phyloP scores from a whole-genome alignment of 2,888 invertebrate species.

The Drosophila histrio region DNA sequence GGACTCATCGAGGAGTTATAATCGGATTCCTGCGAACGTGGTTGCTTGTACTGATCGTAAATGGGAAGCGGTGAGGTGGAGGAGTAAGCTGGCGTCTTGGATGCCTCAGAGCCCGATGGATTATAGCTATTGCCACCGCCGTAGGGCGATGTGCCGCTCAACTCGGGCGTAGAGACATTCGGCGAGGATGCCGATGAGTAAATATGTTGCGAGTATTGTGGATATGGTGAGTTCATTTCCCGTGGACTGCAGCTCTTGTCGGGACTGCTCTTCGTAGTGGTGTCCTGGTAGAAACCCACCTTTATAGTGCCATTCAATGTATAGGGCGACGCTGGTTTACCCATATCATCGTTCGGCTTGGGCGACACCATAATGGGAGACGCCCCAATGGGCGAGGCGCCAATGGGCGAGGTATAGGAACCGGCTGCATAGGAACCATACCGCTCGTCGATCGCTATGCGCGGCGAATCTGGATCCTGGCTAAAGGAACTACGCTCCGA shows the following conservation, averaged over 20 bases:
- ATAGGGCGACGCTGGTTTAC: slow-evolving; percentile 86
- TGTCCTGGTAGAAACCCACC: slow-evolving; percentile 95
- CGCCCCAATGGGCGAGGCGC: slow-evolving; percentile 85
- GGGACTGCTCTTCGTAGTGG: slow-evolving; percentile 92
- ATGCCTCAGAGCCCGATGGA: slow-evolving; percentile 82
- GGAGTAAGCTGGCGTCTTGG: slow-evolving; percentile 83
- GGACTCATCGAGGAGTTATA: slow-evolving; percentile 86
- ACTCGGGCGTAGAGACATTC: slow-evolving; percentile 84
- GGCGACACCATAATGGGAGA: slow-evolving; percentile 91
- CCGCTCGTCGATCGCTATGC: slow-evolving; percentile 87
- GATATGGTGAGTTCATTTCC: slow-evolving; percentile 88
- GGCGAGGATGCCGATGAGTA: slow-evolving; percentile 86
- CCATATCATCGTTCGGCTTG: slow-evolving; percentile 87
- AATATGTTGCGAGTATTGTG: slow-evolving; percentile 86
- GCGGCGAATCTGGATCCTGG: slow-evolving; percentile 90
- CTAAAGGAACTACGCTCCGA: slow-evolving; percentile 92
- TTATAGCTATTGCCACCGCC: slow-evolving; percentile 83
- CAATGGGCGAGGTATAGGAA: slow-evolving; percentile 89
- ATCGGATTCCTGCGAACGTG: slow-evolving; percentile 85
- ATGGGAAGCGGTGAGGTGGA: slow-evolving; percentile 83
- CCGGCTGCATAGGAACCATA: slow-evolving; percentile 88
- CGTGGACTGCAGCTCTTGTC: slow-evolving; percentile 93
- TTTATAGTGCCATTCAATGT: slow-evolving; percentile 93
- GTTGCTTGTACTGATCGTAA: slow-evolving; percentile 86
- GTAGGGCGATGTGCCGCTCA: slow-evolving; percentile 82